Conservation (phyloP, 1,140 invertebrate genomes). For the Medauroidea extradentata region DNA sequence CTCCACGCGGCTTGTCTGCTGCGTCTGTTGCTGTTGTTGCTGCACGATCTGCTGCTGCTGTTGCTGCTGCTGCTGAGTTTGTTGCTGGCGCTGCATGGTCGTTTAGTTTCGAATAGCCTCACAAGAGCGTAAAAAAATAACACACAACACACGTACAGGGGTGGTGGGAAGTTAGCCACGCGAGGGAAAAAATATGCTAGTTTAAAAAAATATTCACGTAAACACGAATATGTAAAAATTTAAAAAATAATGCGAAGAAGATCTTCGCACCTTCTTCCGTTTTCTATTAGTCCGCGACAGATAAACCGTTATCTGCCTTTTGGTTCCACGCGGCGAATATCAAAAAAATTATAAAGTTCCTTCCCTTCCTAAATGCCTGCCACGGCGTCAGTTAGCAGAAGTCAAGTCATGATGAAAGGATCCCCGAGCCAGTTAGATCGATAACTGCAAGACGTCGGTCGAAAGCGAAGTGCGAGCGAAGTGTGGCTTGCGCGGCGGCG, state of each 20-base stretch:
- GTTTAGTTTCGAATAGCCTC: conserved; percentile 22
- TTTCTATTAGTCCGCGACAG: conserved; percentile 8
- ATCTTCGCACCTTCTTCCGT: conserved; percentile 21
- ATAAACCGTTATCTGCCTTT: conserved; percentile 1
- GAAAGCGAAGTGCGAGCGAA: conserved; percentile 77
- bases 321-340: conserved; percentile 12
- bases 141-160: conserved; percentile 23
- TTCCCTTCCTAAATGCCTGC: conserved; percentile 35
- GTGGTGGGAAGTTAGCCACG: too few relatives aligned
- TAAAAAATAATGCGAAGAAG: conserved; percentile 20
- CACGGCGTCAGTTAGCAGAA: conserved; percentile 67
- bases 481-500: conserved; percentile 45
- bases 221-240: not conserved
- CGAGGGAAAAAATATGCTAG: too few relatives aligned
- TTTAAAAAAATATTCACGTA: conserved; percentile 26
- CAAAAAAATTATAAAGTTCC: conserved; percentile 10
- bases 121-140: conserved; percentile 10
- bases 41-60: conserved; percentile 40
- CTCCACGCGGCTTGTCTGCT: conserved; percentile 64
- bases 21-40: conserved; percentile 55
- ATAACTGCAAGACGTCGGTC: conserved; percentile 73
- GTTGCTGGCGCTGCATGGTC: conserved; percentile 41
- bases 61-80: conserved; percentile 37
- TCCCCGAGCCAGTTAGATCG: conserved; percentile 68
- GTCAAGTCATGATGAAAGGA: conserved; percentile 66